Evolutionary conservation across 2,113 vertebrate genomes (phyloP), one percentile per base, ranked within the genome.

Genomic region (Grallaria varia): DNA sequence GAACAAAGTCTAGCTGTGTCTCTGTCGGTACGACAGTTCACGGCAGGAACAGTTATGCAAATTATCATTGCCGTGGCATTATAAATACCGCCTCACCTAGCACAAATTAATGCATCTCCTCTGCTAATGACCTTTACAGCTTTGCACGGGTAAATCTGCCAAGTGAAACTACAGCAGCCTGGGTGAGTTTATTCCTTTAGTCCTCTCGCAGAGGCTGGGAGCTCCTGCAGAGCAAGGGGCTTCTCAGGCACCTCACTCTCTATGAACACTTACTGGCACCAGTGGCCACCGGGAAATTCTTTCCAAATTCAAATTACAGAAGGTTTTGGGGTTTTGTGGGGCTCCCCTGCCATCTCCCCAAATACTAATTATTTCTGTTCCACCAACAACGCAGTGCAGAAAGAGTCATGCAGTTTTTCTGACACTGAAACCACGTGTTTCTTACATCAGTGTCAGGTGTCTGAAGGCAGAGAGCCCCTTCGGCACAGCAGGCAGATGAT

Each of bases 401-500:
- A 72, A 6, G 18, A 79, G 40, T 24, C 3, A 45, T 27, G 66
- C 31, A n/a, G 10, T 72, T 77, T 73, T 82, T 40, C 37, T 81
- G 68, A 23, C 67, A 59, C 15, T 33, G 79, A 39, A 84, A 20
- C 10, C 28, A 44, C 7, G 4, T 56, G 67, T 93, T 94, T 97
- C 99, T 97, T 98, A 99, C 99, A 99, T 98, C 12, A 99, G 97
- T 8, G 98, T 98, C 87, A 99, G 97, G 83, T 99, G 99, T 97
- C 98, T 99, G 96, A 99, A 98, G 82, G 94, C 53, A 8, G 98
- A 97, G 84, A 99, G 98, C 81, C 99, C 99, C 97, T 98, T 99
- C 7, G 99, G 99, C 90, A 99, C 98, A 33, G 99, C 98, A 63
- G 98, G 98, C 95, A 99, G 97, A 80, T 98, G 98, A 97, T 99